These are phyloP conservation scores for Bos taurus DNA, from an alignment of 2,113 vertebrate species.

Conservation along the genomic window DNA sequence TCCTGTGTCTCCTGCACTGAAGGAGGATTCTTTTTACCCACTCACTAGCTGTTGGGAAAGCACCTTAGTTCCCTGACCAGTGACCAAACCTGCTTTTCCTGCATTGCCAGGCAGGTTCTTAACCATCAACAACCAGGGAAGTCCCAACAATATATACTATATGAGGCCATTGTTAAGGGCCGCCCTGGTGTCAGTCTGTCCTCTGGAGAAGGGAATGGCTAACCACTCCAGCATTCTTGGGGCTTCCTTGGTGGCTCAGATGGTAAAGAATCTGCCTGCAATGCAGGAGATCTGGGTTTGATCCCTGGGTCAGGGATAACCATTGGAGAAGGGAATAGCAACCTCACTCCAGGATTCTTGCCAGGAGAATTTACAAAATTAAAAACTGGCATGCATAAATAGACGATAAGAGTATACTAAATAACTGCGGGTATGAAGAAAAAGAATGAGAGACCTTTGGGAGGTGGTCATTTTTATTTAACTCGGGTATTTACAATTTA, in stretches of 20 bases:
- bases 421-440: background rate
- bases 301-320: background rate
- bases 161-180: too few species aligned
- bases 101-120: too few species aligned
- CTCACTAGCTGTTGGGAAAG: too few species aligned
- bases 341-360: too few species aligned
- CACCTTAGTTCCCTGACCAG: too few species aligned
- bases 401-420: background rate
- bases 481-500: background rate
- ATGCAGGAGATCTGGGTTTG: background rate
- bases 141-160: too few species aligned
- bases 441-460: background rate
- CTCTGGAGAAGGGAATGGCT: background rate
- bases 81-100: too few species aligned
- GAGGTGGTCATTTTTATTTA: background rate
- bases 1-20: too few species aligned
- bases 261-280: background rate
- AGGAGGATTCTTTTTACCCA: too few species aligned
- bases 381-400: background rate
- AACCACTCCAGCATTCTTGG: background rate
- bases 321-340: too few species aligned
- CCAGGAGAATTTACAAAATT: too few species aligned
- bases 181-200: background rate
- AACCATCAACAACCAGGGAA: too few species aligned
- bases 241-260: background rate